Evolutionary conservation across 2,888 invertebrate species (phyloP).

Genomic region (Salticus scenicus): DNA sequence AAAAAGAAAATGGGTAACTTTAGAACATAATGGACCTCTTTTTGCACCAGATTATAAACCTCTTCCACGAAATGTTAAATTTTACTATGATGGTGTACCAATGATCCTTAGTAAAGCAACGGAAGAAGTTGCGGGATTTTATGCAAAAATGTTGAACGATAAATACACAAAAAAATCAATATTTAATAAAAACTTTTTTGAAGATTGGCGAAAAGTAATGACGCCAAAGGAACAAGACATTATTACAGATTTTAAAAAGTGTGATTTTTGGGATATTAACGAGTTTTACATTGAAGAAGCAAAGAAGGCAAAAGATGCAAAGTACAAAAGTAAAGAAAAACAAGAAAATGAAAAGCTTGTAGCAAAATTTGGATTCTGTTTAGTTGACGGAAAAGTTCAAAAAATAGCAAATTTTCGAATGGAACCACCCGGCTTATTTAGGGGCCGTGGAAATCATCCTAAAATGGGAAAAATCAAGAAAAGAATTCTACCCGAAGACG

Average conservation of each 20-base stretch:
- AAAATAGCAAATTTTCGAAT: constrained; percentile 53
- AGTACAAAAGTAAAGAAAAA: background rate
- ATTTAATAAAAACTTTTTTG: constrained; percentile 24
- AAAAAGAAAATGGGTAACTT: background rate
- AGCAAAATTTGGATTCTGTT: constrained; percentile 32
- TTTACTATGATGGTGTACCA: background rate
- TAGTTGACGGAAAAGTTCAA: constrained; percentile 39
- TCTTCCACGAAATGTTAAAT: background rate
- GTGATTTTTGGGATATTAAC: constrained; percentile 23
- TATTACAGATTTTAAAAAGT: constrained; percentile 31
- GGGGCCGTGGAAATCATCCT: constrained; percentile 50
- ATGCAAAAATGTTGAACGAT: constrained; percentile 13
- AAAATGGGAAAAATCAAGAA: constrained; percentile 40
- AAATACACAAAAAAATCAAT: background rate
- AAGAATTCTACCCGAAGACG: no score
- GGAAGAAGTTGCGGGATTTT: constrained; percentile 36
- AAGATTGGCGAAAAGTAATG: constrained; percentile 32
- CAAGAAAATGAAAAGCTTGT: background rate
- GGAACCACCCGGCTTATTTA: constrained; percentile 46
- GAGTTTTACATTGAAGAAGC: background rate
- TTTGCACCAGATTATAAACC: constrained; percentile 20
- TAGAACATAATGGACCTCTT: constrained; percentile 19
- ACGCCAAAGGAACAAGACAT: constrained; percentile 17
- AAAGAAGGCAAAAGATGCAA: background rate
- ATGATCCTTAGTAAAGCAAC: background rate